phyloP scores from a whole-genome alignment of 2,797 vertebrate species.

The Nannoperca obscura region DNA sequence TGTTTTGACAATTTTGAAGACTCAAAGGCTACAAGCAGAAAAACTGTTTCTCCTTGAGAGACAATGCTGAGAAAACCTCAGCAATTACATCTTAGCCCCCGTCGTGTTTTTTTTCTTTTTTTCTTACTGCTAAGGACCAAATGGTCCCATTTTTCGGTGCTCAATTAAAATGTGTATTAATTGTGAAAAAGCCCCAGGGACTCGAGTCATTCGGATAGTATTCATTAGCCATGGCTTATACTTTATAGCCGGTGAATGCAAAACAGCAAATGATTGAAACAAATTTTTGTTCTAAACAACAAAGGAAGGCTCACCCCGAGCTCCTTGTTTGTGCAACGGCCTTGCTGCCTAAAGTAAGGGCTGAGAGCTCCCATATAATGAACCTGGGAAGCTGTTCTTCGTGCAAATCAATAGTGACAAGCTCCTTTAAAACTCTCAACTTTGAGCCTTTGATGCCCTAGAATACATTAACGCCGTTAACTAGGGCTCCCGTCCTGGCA shows the following conservation, averaged over 20 bases:
- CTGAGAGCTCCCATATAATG: conserved; percentile 76
- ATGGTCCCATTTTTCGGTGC: conserved; percentile 41
- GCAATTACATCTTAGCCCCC: conserved; percentile 51
- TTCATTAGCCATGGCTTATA: conserved; percentile 70
- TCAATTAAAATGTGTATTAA: conserved; percentile 76
- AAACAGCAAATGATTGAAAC: conserved; percentile 65
- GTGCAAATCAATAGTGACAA: conserved; percentile 80
- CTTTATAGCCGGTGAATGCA: conserved; percentile 62
- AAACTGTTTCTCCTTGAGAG: conserved; percentile 64
- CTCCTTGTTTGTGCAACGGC: conserved; percentile 63
- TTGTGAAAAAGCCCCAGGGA: conserved; percentile 64
- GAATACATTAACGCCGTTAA: conserved; percentile 76
- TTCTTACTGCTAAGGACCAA: conserved; percentile 43
- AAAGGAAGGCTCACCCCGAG: conserved; percentile 59
- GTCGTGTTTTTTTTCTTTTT: background rate
- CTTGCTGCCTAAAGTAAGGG: conserved; percentile 50
- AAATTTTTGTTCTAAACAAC: conserved; percentile 65
- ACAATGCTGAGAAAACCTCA: conserved; percentile 43
- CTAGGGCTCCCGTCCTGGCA: conserved; percentile 65
- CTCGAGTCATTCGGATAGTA: conserved; percentile 50
- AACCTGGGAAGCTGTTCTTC: conserved; percentile 71
- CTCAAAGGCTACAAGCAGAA: conserved; percentile 40
- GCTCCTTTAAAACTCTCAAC: conserved; percentile 79
- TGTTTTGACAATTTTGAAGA: conserved; percentile 56
- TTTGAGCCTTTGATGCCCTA: conserved; percentile 78